A percentile compares a stretch with the other conserved stretches of the same genome.
Conservation (phyloP, 2,113 vertebrate genomes). For the Heteronetta atricapilla region DNA sequence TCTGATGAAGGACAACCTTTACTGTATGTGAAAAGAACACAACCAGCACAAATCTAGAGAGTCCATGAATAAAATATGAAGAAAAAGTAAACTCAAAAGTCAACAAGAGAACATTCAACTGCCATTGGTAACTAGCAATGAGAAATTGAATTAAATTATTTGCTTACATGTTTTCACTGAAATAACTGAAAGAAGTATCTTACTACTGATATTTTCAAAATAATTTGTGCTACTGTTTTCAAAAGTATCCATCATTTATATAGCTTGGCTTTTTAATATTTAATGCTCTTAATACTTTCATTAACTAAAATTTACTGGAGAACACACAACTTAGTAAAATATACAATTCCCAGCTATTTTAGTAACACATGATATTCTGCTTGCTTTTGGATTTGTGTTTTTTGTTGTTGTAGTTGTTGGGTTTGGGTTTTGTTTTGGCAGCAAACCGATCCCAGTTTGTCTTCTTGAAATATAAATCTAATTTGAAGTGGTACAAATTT, state of each 20-base stretch:
- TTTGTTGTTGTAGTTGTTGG: not conserved
- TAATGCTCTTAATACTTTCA: not conserved
- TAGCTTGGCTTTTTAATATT: not conserved
- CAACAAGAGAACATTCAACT: not conserved
- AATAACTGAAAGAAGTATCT: not conserved
- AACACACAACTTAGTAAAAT: not conserved
- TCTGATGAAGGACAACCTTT: not conserved
- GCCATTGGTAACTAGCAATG: not conserved
- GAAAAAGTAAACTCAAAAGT: not conserved
- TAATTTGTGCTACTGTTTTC: not conserved
- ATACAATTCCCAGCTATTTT: not conserved
- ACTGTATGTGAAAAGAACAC: not conserved
- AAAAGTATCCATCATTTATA: not conserved
- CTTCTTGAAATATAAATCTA: not conserved
- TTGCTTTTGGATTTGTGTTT: not conserved
- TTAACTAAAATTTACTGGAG: not conserved
- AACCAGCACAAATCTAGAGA: not conserved
- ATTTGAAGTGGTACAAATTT: not conserved
- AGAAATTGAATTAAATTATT: not conserved
- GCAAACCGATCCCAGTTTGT: not conserved
- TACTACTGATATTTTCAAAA: not conserved
- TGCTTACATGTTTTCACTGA: not conserved
- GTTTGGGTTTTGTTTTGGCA: not conserved
- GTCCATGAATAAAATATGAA: not conserved
- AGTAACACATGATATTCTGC: not conserved